Evolutionary conservation across 1,140 invertebrate species (phyloP), one percentile per base, ranked within the genome.

Genomic region (Diprion similis): DNA sequence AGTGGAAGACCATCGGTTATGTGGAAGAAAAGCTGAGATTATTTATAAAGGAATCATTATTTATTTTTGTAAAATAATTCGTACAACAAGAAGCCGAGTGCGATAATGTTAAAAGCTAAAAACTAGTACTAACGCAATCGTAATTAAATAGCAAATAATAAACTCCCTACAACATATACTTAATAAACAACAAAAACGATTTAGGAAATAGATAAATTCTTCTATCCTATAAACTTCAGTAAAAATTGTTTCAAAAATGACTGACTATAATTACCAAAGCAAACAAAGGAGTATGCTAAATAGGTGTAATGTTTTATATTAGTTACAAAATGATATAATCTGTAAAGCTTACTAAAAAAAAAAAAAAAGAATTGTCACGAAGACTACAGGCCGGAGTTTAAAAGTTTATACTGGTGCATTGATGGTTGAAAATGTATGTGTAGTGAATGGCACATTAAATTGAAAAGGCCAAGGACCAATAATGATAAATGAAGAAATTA

Each of bases 401-500:
- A 59, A 17, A 59, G 9, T 59, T 59, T 15, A 15, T 0, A 59
- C n/a, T 17, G 51, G n/a, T 59, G 51, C n/a, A 17, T 17, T 13
- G 51, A 59, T 59, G 9, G 51, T 59, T 59, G 51, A 9, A 59
- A 59, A 59, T 15, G n/a, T 59, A 59, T 59, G 51, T 59, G 9
- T 59, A 59, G 51, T 15, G n/a, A 59, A 59, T 59, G 24, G n/a
- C n/a, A 17, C 51, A 59, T 59, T 59, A 17, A 59, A 13, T 59
- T 10, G n/a, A 15, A 59, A 37, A 37, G n/a, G 51, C 51, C 51
- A 59, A 59, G n/a, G 51, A 59, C 11, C 51, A 15, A 11, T 59
- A 59, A 59, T 59, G 51, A 59, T 59, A 59, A 59, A 59, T 59
- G 51, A 59, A 59, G 11, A 59, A 13, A 59, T 17, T 59, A 59